Base-by-base conservation (phyloP, 2,888 invertebrate species). In the Hedychridium roseum region DNA sequence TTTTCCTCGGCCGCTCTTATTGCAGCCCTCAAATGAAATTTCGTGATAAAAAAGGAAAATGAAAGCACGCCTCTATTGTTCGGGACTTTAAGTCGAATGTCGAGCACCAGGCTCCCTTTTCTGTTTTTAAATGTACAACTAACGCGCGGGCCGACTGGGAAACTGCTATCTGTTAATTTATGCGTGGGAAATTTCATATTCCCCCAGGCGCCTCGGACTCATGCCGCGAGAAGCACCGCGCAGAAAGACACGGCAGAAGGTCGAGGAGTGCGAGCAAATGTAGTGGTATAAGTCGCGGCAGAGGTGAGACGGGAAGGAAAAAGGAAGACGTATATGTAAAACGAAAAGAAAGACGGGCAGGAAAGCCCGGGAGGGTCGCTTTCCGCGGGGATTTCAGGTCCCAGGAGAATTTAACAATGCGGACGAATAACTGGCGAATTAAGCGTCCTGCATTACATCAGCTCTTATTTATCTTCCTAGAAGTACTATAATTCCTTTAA, bases 141-240 rank as follows among this genome's bases (percentile, higher is more conserved):
- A 70, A 70, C 66, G 68, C 70, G 63, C 58, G 64, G 60, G 41
- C 54, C 27, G 56, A 68, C 63, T 64, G 61, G 65, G 68, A 63
- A 70, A 68, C 65, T 68, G 68, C 71, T 73, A 72, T 73, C 74
- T 74, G 75, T 76, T 75, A 76, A 76, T 76, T 74, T 75, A 76
- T 76, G 74, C 73, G 73, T 65, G 64, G 64, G 67, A 70, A 76
- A 76, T 76, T 76, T 76, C 75, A 76, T 76, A 76, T 76, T 76
- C 76, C 71, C 64, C 47, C 56, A 44, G n/a, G 65, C 70, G 71
- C 73, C 61, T 64, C 57, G 65, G 55, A 56, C 66, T 66, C 65
- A 66, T 66, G 66, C 62, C 60, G 47, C 52, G 41, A n/a, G n/a
- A n/a, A n/a, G n/a, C n/a, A n/a, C n/a, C n/a, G n/a, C n/a, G n/a